Conservation (phyloP, 2,113 vertebrate genomes). For the Empidonax traillii region DNA sequence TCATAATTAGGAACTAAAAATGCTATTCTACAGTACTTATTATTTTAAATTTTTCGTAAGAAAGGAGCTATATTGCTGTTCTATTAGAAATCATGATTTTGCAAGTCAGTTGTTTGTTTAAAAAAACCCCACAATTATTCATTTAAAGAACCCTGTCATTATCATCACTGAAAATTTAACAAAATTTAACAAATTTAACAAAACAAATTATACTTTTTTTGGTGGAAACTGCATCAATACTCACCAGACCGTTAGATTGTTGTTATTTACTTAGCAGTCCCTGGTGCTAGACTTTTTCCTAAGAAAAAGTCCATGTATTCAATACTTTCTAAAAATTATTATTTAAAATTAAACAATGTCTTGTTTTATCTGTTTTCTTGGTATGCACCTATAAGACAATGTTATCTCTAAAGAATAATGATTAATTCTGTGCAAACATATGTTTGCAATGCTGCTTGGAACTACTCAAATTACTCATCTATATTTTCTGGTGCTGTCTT, state of each 20-base stretch:
- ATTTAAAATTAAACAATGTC: not conserved
- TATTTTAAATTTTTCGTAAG: not conserved
- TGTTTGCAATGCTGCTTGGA: not conserved
- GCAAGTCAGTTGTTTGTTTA: not conserved
- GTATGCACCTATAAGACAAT: not conserved
- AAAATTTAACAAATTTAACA: not conserved
- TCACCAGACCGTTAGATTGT: not conserved
- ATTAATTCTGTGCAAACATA: not conserved
- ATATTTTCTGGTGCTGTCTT: not conserved
- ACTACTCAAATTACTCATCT: not conserved
- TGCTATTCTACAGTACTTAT: not conserved
- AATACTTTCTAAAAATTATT: not conserved
- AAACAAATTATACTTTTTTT: not conserved
- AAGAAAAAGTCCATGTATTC: not conserved
- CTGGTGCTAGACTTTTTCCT: not conserved
- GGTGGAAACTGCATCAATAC: not conserved
- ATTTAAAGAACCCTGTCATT: not conserved
- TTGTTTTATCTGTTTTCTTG: not conserved
- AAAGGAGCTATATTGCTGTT: not conserved
- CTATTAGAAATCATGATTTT: not conserved
- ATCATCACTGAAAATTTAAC: not conserved
- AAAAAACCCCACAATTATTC: rapidly evolving
- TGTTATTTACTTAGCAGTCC: not conserved
- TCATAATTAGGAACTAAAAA: not conserved
- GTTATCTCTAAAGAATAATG: not conserved